Evolutionary conservation across 1,140 invertebrate genomes (phyloP).

Genomic region (Temnothorax longispinosus): DNA sequence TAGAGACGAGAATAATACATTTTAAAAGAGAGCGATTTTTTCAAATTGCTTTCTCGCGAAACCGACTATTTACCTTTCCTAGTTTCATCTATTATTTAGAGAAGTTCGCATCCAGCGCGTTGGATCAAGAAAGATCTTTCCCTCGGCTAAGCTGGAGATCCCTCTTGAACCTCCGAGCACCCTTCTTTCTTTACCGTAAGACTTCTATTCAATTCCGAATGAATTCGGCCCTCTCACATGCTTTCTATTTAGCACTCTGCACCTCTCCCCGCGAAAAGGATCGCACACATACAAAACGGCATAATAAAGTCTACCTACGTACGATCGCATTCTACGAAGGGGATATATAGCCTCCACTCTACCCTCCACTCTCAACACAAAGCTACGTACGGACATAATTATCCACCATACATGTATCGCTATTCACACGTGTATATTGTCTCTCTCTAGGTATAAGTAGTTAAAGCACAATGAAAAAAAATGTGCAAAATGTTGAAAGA

Average conservation of each 20-base stretch:
- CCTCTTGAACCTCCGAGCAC: slow-evolving; percentile 41
- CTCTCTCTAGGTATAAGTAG: not conserved
- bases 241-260: slow-evolving; percentile 52
- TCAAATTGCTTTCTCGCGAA: slow-evolving; percentile 28
- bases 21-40: not conserved
- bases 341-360: slow-evolving; percentile 37
- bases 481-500: not conserved
- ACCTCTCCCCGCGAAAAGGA: slow-evolving; percentile 25
- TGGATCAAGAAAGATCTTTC: slow-evolving; percentile 41
- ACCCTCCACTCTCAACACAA: slow-evolving; percentile 40
- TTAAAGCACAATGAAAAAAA: slow-evolving; percentile 6
- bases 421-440: slow-evolving; percentile 9
- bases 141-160: slow-evolving; percentile 41
- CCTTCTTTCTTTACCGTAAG: slow-evolving; percentile 23
- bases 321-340: slow-evolving; percentile 62
- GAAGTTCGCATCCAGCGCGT: slow-evolving; percentile 31
- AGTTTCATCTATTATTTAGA: slow-evolving; percentile 46
- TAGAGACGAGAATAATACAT: not conserved
- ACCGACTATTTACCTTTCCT: slow-evolving; percentile 30
- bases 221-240: slow-evolving; percentile 50
- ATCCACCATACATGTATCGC: slow-evolving; percentile 18
- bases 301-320: slow-evolving; percentile 68
- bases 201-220: slow-evolving; percentile 65
- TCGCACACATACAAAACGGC: slow-evolving; percentile 51
- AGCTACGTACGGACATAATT: slow-evolving; percentile 60